These are phyloP conservation scores for Nerophis lumbriciformis DNA, from an alignment of 2,113 vertebrate genomes.

Conservation along the genomic window DNA sequence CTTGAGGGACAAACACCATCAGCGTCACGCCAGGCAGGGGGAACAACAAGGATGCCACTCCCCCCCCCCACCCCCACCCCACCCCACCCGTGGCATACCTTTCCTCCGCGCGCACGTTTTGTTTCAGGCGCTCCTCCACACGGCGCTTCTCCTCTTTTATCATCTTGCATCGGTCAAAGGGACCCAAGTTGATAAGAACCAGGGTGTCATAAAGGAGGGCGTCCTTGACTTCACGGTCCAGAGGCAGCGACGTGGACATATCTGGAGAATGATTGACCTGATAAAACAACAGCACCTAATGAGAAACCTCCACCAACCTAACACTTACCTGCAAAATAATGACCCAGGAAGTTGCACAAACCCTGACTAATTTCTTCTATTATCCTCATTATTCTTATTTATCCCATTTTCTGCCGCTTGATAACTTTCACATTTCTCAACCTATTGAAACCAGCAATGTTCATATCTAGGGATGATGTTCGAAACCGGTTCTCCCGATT, in stretches of 20 bases:
- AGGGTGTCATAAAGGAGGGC: constrained; percentile 3
- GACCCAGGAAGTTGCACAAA: no score
- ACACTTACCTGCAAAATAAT: background rate
- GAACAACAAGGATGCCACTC: background rate
- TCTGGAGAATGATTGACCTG: constrained; percentile 9
- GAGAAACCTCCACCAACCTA: background rate
- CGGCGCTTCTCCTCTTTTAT: constrained; percentile 6
- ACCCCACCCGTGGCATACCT: background rate
- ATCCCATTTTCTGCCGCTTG: no score
- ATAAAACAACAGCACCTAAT: no score
- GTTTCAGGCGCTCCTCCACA: constrained; percentile 5
- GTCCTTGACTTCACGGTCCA: constrained; percentile 3
- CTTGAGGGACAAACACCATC: background rate
- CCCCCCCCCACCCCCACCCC: no score
- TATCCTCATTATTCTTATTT: no score
- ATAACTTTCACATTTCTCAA: no score
- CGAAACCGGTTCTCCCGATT: no score
- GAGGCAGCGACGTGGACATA: background rate
- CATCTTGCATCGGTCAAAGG: constrained; percentile 4
- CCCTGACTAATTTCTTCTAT: no score
- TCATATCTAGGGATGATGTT: no score
- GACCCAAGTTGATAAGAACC: constrained; percentile 5
- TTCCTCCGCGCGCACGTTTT: constrained; percentile 1
- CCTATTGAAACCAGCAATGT: no score
- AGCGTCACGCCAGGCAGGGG: background rate